Conservation (phyloP, 2,797 vertebrate species). For the Adelosebastes latens region DNA sequence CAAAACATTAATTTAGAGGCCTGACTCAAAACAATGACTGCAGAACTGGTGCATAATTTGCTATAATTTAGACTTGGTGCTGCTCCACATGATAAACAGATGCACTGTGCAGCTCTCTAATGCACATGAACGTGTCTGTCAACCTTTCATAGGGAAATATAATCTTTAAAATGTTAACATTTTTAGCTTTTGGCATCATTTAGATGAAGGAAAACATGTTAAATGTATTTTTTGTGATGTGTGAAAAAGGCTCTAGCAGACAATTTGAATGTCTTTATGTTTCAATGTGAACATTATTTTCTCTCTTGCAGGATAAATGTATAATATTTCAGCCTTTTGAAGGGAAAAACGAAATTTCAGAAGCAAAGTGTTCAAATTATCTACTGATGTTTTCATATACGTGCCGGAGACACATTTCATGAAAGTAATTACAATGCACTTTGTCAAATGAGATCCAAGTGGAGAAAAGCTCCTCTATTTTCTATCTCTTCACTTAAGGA, state of each 20-base stretch:
- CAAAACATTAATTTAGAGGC: conserved; percentile 3
- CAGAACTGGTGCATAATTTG: neutral
- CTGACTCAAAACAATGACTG: conserved; percentile 6
- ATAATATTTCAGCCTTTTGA: neutral
- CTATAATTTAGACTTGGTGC: neutral
- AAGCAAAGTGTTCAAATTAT: neutral
- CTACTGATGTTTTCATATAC: neutral
- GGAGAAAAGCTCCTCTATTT: conserved; percentile 8
- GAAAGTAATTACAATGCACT: conserved; percentile 24
- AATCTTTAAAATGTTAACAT: neutral
- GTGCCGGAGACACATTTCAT: conserved; percentile 10
- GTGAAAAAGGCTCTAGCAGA: neutral
- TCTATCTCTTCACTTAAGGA: conserved; percentile 18
- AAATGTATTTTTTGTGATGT: neutral
- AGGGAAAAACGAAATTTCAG: neutral
- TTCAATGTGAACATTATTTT: conserved; percentile 37
- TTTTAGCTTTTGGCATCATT: neutral
- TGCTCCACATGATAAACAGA: conserved; percentile 28
- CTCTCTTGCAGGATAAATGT: neutral
- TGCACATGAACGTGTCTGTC: neutral
- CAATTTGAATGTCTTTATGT: conserved; percentile 1
- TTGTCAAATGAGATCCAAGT: conserved; percentile 14
- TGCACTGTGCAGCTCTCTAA: neutral
- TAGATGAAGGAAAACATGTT: neutral
- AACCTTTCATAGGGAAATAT: neutral